A percentile compares a stretch with the other conserved stretches of the same genome.
These are phyloP conservation scores for Spodoptera litura DNA, from an alignment of 1,140 invertebrate species.

Conservation along the genomic window DNA sequence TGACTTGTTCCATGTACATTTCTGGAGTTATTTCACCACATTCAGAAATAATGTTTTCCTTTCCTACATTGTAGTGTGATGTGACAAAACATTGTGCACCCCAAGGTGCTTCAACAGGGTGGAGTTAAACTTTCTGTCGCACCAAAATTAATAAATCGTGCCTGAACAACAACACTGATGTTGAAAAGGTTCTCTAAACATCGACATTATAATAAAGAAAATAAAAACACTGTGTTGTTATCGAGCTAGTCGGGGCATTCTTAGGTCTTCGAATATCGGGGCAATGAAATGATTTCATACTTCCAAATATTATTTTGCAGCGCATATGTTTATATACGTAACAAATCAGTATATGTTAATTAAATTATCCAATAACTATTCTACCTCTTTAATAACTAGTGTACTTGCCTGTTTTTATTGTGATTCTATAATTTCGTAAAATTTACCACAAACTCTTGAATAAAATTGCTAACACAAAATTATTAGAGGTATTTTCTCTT, in stretches of 20 bases:
- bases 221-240: background rate
- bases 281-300: background rate
- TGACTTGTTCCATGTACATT: too few relatives aligned
- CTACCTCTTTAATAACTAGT: background rate
- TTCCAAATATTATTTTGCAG: conserved; percentile 16
- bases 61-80: too few relatives aligned
- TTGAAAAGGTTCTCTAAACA: too few relatives aligned
- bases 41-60: too few relatives aligned
- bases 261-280: background rate
- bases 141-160: too few relatives aligned
- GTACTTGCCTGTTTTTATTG: conserved; percentile 15
- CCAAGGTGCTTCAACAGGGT: too few relatives aligned
- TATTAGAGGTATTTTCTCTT: conserved; percentile 9
- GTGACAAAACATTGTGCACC: too few relatives aligned
- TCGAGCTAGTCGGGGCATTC: background rate
- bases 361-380: background rate
- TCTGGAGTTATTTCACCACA: too few relatives aligned
- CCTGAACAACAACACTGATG: too few relatives aligned
- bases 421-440: conserved; percentile 15
- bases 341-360: conserved; percentile 10
- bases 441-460: conserved; percentile 4
- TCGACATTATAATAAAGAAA: background rate
- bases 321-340: conserved; percentile 46
- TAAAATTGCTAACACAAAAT: conserved; percentile 13
- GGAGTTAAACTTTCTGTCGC: too few relatives aligned